Base-by-base conservation (phyloP, 2,113 vertebrate species). In the Lethenteron reissneri region DNA sequence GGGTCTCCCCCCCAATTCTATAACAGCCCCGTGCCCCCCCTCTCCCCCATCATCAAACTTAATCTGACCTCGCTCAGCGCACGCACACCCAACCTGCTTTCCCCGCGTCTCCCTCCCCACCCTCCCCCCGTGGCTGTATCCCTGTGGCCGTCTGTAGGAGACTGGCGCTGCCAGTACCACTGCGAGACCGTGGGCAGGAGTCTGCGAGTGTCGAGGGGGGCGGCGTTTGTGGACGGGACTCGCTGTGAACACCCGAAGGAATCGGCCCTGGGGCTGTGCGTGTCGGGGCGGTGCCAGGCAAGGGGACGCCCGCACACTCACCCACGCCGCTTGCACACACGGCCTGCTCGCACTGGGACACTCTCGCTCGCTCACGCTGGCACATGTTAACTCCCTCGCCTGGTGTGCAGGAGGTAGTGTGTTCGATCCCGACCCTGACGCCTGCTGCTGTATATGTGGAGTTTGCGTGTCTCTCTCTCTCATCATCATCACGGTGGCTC, bases 171-270 rank as follows among this genome's bases (percentile, higher is more conserved):
- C 81, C 81, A 84, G 74, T 80, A 85, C 70, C 78, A 84, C 83
- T 97, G 94, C 75, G 81, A 85, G 77, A 87, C 89, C 0, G 2
- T 82, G 1, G 86, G 80, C 12, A 82, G 86, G 2, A 77, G 80
- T 58, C 92, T 97, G 80, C 84, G 95, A 17, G 81, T 88, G 72
- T 87, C 86, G 70, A 88, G 89, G 0, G 88, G 85, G 19, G 80
- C 84, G 71, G 78, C 77, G 56, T 97, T 97, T 80, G 72, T 78
- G 12, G 94, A 97, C 11, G 91, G 92, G n/a, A 95, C 90, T 4
- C 84, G 89, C 5, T 97, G 91, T 75, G 83, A 88, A 80, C 78
- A 62, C n/a, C 73, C 71, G 11, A 77, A 75, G 0, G 81, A 41
- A 7, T 7, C 83, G 13, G 56, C 79, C 4, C 78, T 82, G 19